phyloP scores from a whole-genome alignment of 2,113 vertebrate genomes.

The Apaloderma vittatum region DNA sequence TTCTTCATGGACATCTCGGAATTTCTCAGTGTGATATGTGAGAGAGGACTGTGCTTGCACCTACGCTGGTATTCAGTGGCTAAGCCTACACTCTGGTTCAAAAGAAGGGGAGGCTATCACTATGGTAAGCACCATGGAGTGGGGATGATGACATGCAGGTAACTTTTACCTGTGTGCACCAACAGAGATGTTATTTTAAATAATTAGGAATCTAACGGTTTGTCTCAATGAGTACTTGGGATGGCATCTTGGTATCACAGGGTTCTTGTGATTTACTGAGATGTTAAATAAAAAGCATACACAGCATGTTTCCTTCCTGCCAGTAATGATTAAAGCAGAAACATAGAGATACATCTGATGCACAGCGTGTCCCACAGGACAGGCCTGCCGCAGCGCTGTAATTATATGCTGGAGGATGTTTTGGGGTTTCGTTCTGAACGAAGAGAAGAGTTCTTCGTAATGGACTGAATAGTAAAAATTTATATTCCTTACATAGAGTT shows the following conservation, averaged over 20 bases:
- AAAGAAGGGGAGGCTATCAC: not conserved
- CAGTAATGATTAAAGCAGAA: not conserved
- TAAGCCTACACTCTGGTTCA: not conserved
- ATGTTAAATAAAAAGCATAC: not conserved
- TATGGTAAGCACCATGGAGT: not conserved
- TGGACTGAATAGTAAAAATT: not conserved
- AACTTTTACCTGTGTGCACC: not conserved
- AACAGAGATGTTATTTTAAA: not conserved
- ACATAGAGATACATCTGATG: not conserved
- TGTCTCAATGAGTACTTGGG: not conserved
- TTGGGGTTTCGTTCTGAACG: not conserved
- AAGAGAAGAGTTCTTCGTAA: not conserved
- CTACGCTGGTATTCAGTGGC: not conserved
- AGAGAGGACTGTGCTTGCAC: not conserved
- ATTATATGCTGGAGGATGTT: rapidly evolving
- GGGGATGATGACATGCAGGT: not conserved
- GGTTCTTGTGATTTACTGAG: not conserved
- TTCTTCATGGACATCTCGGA: not conserved
- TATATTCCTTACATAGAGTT: not conserved
- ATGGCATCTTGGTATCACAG: not conserved
- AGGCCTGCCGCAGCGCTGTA: not conserved
- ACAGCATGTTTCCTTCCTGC: not conserved
- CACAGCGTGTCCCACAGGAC: not conserved
- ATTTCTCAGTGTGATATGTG: not conserved
- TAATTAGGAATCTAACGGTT: not conserved